A percentile compares a stretch with the other conserved stretches of the same genome.
These are phyloP conservation scores for Catostomus latipinnis DNA, from an alignment of 2,797 vertebrate species.

Conservation along the genomic window DNA sequence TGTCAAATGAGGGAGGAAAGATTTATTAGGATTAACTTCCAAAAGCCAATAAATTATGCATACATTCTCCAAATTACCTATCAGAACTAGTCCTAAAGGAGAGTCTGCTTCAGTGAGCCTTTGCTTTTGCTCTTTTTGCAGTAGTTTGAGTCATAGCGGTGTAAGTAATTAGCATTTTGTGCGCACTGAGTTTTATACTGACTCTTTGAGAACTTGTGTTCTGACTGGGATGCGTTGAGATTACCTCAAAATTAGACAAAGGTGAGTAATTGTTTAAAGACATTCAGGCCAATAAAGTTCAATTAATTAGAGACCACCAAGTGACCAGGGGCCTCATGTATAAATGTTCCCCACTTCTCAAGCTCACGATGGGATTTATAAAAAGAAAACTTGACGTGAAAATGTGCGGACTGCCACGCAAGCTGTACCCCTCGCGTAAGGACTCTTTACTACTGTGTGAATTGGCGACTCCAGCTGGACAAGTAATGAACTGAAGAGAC, in stretches of 20 bases:
- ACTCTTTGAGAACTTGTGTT: conserved; percentile 20
- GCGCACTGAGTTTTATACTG: conserved; percentile 11
- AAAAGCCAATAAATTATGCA: conserved; percentile 81
- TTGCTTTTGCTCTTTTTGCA: conserved; percentile 50
- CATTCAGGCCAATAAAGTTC: conserved; percentile 28
- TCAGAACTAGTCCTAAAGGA: conserved; percentile 69
- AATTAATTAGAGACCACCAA: conserved; percentile 38
- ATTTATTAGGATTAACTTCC: conserved; percentile 83
- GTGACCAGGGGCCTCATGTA: background rate
- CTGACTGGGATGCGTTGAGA: background rate
- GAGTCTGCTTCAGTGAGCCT: conserved; percentile 59
- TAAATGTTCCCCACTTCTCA: no score
- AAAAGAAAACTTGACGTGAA: no score
- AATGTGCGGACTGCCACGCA: no score
- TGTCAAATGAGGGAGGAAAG: conserved; percentile 67
- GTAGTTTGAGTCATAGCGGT: conserved; percentile 38
- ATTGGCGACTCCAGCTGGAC: no score
- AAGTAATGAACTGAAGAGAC: no score
- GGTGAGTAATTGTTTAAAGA: conserved; percentile 40
- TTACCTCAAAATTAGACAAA: conserved; percentile 18
- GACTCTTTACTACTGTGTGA: background rate
- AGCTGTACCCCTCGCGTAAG: no score
- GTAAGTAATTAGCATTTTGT: conserved; percentile 35
- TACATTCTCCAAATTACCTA: conserved; percentile 76
- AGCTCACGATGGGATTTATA: no score